Base-by-base conservation (phyloP, 2,797 vertebrate genomes). In the Gadopsis marmoratus region DNA sequence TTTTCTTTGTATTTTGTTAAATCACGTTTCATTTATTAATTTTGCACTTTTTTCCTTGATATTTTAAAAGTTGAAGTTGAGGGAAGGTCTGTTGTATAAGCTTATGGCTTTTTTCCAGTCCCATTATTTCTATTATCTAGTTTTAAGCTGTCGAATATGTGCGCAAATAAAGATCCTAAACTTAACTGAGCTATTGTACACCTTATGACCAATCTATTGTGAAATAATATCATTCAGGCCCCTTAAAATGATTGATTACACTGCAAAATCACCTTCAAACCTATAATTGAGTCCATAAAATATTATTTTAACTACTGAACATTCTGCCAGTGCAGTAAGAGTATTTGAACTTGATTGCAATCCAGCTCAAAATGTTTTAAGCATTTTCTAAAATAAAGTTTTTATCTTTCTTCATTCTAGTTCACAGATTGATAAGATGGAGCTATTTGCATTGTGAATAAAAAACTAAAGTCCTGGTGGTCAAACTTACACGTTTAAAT, bases 401-500 rank as follows among this genome's bases (percentile, higher is more conserved):
- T 45, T 45, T 0, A 31, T 9, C 48, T 45, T 17, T 45, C 10
- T 21, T 65, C 2, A 19, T 55, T 39, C 1, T 6, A 13, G 0
- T 10, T 3, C 48, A 26, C 50, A 11, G 62, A 13, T 17, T 45
- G 21, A 55, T 31, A 72, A 51, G 16, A 41, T 29, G 3, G 3
- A 61, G 9, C 13, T 5, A 16, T 67, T 31, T 45, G 29, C 29
- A 29, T 29, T n/a, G 5, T 50, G 3, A 63, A 29, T 29, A n/a
- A 5, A 59, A 53, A 60, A 53, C 19, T 16, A 65, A 35, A 56
- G 45, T 12, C 3, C 19, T 19, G 23, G 17, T 23, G 45, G 10
- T 48, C 26, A 64, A 16, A 54, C 19, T 41, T 56, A 26, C 26
- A 26, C 26, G 33, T 56, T 75, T 21, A 71, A 62, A 9, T 53